These are phyloP conservation scores for Phylloscopus trochiloides DNA, from an alignment of 2,113 vertebrate genomes.

Conservation along the genomic window DNA sequence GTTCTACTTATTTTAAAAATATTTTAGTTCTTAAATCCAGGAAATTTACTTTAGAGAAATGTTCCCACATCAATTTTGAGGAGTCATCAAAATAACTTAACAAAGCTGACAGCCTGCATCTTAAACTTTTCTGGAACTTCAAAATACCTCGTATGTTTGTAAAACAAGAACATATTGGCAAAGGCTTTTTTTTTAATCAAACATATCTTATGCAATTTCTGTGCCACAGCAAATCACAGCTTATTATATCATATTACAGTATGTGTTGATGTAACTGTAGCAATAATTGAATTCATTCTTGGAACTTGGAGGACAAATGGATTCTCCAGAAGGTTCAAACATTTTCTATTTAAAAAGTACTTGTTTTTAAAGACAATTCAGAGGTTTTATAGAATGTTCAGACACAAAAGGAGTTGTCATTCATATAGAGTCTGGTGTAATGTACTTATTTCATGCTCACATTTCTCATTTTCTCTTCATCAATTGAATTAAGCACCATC, in stretches of 20 bases:
- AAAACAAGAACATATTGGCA: slow-evolving; percentile 42
- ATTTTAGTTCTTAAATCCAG: not conserved
- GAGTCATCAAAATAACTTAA: not conserved
- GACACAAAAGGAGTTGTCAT: not conserved
- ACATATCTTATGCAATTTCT: slow-evolving; percentile 23
- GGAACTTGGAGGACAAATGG: not conserved
- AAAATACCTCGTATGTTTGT: slow-evolving; percentile 35
- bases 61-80: not conserved
- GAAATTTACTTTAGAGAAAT: not conserved
- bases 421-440: not conserved
- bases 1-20: not conserved
- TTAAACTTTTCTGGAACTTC: slow-evolving; percentile 19
- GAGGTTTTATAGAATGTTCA: not conserved
- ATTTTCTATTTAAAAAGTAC: not conserved
- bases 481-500: not conserved
- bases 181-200: slow-evolving; percentile 24
- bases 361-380: not conserved
- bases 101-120: not conserved
- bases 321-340: not conserved
- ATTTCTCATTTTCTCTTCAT: slow-evolving; percentile 23
- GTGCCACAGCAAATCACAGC: slow-evolving; percentile 29
- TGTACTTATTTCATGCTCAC: not conserved
- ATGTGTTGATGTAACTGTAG: slow-evolving; percentile 46
- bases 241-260: slow-evolving; percentile 31
- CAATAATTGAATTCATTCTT: slow-evolving; percentile 30